Conservation (phyloP, 2,888 invertebrate species). For the Melanostoma mellinum region DNA sequence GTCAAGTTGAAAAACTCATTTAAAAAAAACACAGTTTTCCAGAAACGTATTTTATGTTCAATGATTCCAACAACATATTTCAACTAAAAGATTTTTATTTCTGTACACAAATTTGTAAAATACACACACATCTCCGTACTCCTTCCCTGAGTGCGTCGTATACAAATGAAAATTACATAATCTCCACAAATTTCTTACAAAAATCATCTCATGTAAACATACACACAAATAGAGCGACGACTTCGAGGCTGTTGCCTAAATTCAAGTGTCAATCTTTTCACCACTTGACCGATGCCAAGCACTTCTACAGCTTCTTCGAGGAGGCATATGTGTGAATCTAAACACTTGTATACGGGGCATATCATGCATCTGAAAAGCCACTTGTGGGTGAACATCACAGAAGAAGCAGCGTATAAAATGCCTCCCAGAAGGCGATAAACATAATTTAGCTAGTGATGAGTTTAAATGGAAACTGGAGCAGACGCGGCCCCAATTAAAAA, state of each 20-base stretch:
- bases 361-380: conserved; percentile 26
- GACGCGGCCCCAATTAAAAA: conserved; percentile 17
- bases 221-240: neutral
- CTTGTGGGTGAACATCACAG: conserved; percentile 26
- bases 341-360: neutral
- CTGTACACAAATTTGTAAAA: too few species aligned
- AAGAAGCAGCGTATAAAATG: neutral
- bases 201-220: conserved; percentile 25
- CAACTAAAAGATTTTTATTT: too few species aligned
- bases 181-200: conserved; percentile 19
- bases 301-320: conserved; percentile 11
- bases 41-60: too few species aligned
- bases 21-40: too few species aligned
- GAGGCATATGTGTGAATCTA: conserved; percentile 21
- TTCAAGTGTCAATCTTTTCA: conserved; percentile 62
- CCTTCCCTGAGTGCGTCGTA: conserved; percentile 24
- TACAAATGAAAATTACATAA: conserved; percentile 46
- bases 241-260: conserved; percentile 53
- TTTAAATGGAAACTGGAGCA: conserved; percentile 46
- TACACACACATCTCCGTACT: too few species aligned
- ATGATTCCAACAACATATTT: too few species aligned
- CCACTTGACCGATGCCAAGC: conserved; percentile 50
- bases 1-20: too few species aligned
- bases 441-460: conserved; percentile 39
- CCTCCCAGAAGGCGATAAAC: conserved; percentile 45